Conservation (phyloP, 2,797 vertebrate species). For the Sebastes diaconus region DNA sequence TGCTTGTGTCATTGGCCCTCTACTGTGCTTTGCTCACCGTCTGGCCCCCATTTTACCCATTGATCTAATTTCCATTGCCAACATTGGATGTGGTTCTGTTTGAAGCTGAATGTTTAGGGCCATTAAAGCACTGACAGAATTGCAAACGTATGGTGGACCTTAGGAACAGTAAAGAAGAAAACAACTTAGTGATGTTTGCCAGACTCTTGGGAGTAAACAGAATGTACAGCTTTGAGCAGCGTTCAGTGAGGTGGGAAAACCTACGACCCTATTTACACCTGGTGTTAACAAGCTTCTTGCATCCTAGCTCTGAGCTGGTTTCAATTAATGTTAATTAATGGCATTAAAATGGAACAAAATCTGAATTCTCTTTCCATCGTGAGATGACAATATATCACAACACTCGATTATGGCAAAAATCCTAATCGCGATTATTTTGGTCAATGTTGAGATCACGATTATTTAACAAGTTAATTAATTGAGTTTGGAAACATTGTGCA, state of each 20-base stretch:
- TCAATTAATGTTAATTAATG: not conserved
- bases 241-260: constrained; percentile 24
- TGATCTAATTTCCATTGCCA: constrained; percentile 77
- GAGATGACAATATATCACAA: not conserved
- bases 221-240: constrained; percentile 27
- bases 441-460: too few species aligned
- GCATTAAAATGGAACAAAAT: not conserved
- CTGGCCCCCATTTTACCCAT: constrained; percentile 79
- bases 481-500: too few species aligned
- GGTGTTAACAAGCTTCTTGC: constrained; percentile 4
- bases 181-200: constrained; percentile 60
- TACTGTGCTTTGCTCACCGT: constrained; percentile 74
- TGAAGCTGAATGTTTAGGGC: constrained; percentile 72
- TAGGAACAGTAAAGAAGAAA: constrained; percentile 55
- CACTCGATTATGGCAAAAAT: too few species aligned
- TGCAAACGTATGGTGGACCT: constrained; percentile 71
- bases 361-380: not conserved
- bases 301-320: not conserved
- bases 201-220: constrained; percentile 41
- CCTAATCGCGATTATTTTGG: too few species aligned
- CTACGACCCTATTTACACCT: not conserved
- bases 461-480: too few species aligned
- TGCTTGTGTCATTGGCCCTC: constrained; percentile 84
- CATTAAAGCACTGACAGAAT: constrained; percentile 71
- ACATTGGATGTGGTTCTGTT: constrained; percentile 74